Evolutionary conservation across 2,113 vertebrate genomes (phyloP).

Genomic region (Camelus dromedarius): DNA sequence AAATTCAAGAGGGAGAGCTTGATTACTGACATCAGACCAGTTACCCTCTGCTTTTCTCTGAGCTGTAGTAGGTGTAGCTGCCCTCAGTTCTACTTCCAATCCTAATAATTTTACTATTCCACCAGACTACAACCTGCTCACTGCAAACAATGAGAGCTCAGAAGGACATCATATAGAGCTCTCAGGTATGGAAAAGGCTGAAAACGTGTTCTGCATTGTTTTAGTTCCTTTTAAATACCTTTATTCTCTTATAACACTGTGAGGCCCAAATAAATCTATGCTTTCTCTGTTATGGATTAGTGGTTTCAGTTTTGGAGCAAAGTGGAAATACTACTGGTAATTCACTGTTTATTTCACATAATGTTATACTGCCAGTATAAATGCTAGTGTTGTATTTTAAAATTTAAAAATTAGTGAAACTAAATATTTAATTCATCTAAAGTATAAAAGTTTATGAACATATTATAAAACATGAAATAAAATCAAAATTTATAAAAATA

Average conservation of each 20-base stretch:
- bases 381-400: not conserved
- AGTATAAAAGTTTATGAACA: not conserved
- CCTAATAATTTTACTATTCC: not conserved
- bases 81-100: not conserved
- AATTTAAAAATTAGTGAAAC: not conserved
- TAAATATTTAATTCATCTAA: conserved; percentile 20
- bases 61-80: not conserved
- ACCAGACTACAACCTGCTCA: not conserved
- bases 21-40: not conserved
- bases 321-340: not conserved
- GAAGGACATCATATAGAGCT: not conserved
- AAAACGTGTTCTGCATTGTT: not conserved
- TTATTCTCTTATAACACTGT: not conserved
- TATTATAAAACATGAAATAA: not conserved
- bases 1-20: not conserved
- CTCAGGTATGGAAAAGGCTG: not conserved
- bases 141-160: not conserved
- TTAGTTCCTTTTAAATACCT: not conserved
- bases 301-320: not conserved
- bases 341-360: not conserved
- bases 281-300: not conserved
- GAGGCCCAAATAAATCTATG: not conserved
- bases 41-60: not conserved
- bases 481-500: not conserved
- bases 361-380: not conserved